phyloP scores from a whole-genome alignment of 2,113 vertebrate genomes.

The Gadus chalcogrammus region DNA sequence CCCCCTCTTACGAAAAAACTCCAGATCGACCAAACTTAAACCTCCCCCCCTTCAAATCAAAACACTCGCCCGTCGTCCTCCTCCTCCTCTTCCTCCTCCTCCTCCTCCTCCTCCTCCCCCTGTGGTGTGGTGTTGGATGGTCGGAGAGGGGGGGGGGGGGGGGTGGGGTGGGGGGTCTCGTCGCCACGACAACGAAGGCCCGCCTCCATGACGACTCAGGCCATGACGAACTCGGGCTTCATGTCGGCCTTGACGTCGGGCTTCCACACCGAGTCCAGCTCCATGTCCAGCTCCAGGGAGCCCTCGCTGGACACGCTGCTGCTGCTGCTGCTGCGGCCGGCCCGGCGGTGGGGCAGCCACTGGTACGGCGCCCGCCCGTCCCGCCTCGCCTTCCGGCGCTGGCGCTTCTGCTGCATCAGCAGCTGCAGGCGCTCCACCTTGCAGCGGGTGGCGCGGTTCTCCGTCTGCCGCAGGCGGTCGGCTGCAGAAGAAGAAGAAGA shows the following conservation, averaged over 20 bases:
- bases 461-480: conserved; percentile 91
- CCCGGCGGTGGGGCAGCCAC: conserved; percentile 91
- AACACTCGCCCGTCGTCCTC: conserved; percentile 17
- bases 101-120: no score
- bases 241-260: conserved; percentile 95
- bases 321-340: conserved; percentile 89
- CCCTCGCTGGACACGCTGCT: conserved; percentile 81
- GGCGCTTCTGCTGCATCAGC: conserved; percentile 92
- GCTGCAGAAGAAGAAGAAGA: conserved; percentile 62
- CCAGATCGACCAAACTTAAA: neutral
- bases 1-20: conserved; percentile 19
- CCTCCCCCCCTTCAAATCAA: conserved; percentile 12
- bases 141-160: neutral
- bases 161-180: neutral
- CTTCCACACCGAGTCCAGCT: conserved; percentile 92
- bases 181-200: no score
- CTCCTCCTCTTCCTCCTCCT: no score
- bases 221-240: conserved; percentile 95
- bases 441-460: conserved; percentile 94
- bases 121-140: conserved; percentile 13
- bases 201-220: conserved; percentile 61
- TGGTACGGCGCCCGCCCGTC: conserved; percentile 89
- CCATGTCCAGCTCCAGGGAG: conserved; percentile 94
- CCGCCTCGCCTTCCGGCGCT: conserved; percentile 89
- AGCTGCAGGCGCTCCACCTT: conserved; percentile 96